Percentiles rank a stretch among this genome's conserved stretches.
phyloP scores from a whole-genome alignment of 2,888 invertebrate species.

The Selenia dentaria region DNA sequence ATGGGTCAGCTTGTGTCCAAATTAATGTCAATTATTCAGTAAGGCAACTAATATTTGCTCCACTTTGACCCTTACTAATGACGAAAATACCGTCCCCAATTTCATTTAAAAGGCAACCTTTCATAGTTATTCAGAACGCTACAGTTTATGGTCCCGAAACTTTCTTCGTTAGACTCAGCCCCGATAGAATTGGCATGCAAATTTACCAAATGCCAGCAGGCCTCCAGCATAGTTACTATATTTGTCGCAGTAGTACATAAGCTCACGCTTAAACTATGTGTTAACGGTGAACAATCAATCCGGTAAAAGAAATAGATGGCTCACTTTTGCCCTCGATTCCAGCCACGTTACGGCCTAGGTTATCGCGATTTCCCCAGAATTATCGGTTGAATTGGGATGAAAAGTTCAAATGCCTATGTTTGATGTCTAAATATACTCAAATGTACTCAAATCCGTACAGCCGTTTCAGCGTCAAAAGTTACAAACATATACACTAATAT shows the following conservation, averaged over 20 bases:
- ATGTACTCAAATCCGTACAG: too few species aligned
- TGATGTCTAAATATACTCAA: too few species aligned
- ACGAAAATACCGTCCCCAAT: slow-evolving; percentile 23
- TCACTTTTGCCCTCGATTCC: too few species aligned
- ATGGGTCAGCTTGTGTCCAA: slow-evolving; percentile 7
- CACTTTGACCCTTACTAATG: slow-evolving; percentile 24
- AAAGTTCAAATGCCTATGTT: too few species aligned
- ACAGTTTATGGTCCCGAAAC: slow-evolving; percentile 48
- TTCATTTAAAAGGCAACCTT: slow-evolving; percentile 24
- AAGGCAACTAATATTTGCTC: slow-evolving; percentile 21
- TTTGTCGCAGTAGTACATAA: slow-evolving; percentile 3
- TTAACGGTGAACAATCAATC: too few species aligned
- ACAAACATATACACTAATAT: too few species aligned
- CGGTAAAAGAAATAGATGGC: too few species aligned
- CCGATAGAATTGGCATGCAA: slow-evolving; percentile 67
- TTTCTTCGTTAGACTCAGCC: slow-evolving; percentile 56
- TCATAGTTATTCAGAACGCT: slow-evolving; percentile 35
- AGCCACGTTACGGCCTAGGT: too few species aligned
- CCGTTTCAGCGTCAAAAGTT: too few species aligned
- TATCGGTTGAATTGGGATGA: too few species aligned
- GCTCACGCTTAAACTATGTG: neutral
- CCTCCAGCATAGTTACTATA: slow-evolving; percentile 6
- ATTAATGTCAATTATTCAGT: slow-evolving; percentile 24
- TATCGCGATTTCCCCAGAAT: too few species aligned
- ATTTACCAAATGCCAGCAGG: slow-evolving; percentile 60